Conservation (phyloP, 2,113 vertebrate genomes). For the Rhinoptilus africanus region DNA sequence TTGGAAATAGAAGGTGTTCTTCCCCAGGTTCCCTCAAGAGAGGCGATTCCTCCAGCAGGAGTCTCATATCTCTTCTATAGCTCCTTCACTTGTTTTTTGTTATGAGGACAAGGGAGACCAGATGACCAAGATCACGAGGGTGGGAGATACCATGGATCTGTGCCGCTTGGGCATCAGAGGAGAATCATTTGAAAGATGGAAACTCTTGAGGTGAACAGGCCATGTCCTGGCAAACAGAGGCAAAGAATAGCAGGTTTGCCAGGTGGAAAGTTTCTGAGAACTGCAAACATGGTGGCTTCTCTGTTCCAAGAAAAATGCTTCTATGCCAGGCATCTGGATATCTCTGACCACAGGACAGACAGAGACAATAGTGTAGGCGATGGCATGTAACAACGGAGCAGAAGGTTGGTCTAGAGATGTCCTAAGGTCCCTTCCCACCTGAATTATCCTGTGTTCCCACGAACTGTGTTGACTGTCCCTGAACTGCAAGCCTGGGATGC, state of each 20-base stretch:
- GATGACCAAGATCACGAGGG: no score
- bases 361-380: background rate
- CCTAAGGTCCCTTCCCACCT: background rate
- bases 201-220: background rate
- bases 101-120: background rate
- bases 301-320: background rate
- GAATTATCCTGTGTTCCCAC: background rate
- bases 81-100: background rate
- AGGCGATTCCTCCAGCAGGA: background rate
- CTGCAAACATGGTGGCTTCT: background rate
- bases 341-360: background rate
- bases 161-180: background rate
- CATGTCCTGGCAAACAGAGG: background rate
- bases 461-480: background rate
- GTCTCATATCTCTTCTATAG: accelerated
- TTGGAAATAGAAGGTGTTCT: background rate
- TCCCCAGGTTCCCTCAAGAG: background rate
- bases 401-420: background rate
- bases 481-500: background rate
- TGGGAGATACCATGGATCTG: background rate
- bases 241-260: background rate
- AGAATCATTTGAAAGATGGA: background rate
- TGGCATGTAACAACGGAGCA: background rate
- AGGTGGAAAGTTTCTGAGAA: background rate
- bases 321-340: background rate